Percentiles rank a stretch among this genome's conserved stretches.
Evolutionary conservation across 2,888 invertebrate species (phyloP).

Genomic region (Cantharis lateralis): DNA sequence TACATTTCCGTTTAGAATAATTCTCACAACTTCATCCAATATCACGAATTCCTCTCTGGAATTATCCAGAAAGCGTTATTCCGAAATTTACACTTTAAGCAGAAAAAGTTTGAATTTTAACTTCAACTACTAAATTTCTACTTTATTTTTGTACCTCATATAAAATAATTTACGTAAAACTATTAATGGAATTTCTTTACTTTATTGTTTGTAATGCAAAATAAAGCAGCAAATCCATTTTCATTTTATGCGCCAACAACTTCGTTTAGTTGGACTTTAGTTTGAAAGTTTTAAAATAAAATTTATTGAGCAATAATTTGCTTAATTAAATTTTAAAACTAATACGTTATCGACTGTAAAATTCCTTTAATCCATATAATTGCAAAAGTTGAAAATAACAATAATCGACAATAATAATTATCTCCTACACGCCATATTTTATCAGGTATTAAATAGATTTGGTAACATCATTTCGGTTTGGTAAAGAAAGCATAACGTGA

Average conservation of each 20-base stretch:
- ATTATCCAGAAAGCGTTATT: background rate
- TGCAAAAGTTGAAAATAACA: background rate
- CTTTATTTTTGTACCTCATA: background rate
- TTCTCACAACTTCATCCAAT: background rate
- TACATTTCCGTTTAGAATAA: background rate
- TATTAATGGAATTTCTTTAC: background rate
- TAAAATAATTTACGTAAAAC: background rate
- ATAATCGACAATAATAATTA: background rate
- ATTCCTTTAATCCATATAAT: background rate
- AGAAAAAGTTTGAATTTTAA: background rate
- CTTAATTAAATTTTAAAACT: background rate
- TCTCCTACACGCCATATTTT: background rate
- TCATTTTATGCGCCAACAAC: background rate
- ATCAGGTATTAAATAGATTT: background rate
- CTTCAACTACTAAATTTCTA: background rate
- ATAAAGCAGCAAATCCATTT: background rate
- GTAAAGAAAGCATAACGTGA: background rate
- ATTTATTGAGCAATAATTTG: background rate
- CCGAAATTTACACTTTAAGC: background rate
- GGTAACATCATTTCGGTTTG: background rate
- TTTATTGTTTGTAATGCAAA: slow-evolving; percentile 3
- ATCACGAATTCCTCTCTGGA: too few species aligned
- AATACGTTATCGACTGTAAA: background rate
- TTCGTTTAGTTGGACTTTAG: background rate
- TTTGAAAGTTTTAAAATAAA: background rate